Conservation (phyloP, 1,140 invertebrate species). For the Magallana gigas region DNA sequence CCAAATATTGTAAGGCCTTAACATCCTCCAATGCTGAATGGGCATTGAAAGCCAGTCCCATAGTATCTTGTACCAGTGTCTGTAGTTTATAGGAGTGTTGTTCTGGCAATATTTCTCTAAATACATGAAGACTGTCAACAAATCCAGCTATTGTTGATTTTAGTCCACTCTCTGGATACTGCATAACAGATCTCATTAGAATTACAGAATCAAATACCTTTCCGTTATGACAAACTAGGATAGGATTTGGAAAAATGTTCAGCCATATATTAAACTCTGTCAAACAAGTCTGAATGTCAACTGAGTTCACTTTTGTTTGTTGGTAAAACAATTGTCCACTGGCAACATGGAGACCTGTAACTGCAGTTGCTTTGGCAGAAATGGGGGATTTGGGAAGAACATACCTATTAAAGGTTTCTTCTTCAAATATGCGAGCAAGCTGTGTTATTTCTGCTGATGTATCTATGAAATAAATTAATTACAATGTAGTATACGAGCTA, state of each 20-base stretch:
- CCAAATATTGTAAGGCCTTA: background rate
- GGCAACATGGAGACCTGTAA: background rate
- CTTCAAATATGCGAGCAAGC: background rate
- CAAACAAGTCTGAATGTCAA: constrained; percentile 5
- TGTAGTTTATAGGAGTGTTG: background rate
- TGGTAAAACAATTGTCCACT: constrained; percentile 1
- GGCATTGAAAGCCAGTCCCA: background rate
- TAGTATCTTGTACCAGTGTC: background rate
- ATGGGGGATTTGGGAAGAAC: background rate
- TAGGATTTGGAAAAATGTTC: too few species aligned
- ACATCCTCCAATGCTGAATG: background rate
- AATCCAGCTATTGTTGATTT: background rate
- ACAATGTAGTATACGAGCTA: background rate
- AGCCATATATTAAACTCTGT: background rate
- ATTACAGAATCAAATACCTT: too few species aligned
- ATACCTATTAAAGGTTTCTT: constrained; percentile 1
- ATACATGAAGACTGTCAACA: constrained; percentile 1
- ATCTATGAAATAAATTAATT: background rate
- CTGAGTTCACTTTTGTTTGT: background rate
- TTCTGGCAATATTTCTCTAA: background rate
- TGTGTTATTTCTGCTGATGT: constrained; percentile 20
- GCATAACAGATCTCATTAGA: too few species aligned
- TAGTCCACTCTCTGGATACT: too few species aligned
- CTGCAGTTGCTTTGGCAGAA: background rate
- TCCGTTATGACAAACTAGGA: too few species aligned